These are phyloP conservation scores for Chymomyza procnemis DNA, from an alignment of 2,888 invertebrate genomes.

Conservation along the genomic window DNA sequence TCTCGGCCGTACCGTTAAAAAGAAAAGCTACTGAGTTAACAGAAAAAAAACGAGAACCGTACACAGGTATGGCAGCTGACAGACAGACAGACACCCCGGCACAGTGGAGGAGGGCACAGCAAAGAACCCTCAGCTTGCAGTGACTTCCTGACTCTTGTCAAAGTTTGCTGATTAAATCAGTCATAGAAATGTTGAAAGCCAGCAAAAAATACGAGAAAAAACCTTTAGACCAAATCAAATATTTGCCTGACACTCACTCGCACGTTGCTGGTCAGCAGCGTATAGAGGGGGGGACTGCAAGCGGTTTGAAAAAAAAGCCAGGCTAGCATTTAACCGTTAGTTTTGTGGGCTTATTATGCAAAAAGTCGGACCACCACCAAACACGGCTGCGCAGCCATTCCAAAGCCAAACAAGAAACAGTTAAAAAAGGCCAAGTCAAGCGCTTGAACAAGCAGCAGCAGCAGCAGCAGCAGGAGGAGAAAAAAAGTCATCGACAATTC, in stretches of 20 bases:
- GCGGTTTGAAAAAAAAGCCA: constrained; percentile 1
- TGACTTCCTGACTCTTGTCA: constrained; percentile 72
- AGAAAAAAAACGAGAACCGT: constrained; percentile 27
- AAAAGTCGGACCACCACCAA: constrained; percentile 61
- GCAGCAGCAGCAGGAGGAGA: too few species aligned
- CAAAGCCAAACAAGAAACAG: constrained; percentile 65
- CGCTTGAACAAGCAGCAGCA: constrained; percentile 49
- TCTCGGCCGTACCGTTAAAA: constrained; percentile 15
- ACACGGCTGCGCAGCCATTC: constrained; percentile 26
- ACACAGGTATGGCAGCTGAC: background rate
- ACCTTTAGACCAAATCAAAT: constrained; percentile 72
- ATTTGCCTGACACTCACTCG: constrained; percentile 55
- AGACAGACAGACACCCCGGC: background rate
- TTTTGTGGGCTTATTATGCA: constrained; percentile 75
- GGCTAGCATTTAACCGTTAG: constrained; percentile 69
- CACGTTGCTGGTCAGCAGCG: background rate
- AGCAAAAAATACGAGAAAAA: constrained; percentile 39
- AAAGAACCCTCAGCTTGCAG: constrained; percentile 32
- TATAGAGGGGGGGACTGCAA: too few species aligned
- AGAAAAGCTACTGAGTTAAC: constrained; percentile 50
- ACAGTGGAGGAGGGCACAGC: background rate
- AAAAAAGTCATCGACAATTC: constrained; percentile 71
- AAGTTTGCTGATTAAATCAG: constrained; percentile 75
- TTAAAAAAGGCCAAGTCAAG: constrained; percentile 48
- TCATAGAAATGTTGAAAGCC: constrained; percentile 67